Evolutionary conservation across 1,140 invertebrate species (phyloP).

Genomic region (Battus philenor): DNA sequence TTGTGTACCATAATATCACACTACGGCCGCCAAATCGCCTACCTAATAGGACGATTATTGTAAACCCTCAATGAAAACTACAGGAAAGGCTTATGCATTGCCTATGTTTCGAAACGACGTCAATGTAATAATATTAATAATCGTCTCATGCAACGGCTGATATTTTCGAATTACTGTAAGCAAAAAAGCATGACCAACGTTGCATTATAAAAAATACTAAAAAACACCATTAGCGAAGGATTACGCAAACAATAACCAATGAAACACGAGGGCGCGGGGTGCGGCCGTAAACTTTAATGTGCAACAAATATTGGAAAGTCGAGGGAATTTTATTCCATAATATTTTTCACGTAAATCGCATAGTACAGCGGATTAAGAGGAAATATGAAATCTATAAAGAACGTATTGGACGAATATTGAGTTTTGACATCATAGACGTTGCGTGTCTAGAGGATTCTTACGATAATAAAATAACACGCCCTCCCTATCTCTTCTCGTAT

Average conservation of each 20-base stretch:
- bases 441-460: conserved; percentile 44
- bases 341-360: conserved; percentile 47
- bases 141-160: no score
- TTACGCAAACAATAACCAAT: conserved; percentile 35
- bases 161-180: no score
- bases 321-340: conserved; percentile 44
- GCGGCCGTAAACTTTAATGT: conserved; percentile 42
- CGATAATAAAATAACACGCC: conserved; percentile 54
- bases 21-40: no score
- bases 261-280: conserved; percentile 26
- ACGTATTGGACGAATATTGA: conserved; percentile 59
- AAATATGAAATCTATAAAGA: conserved; percentile 60
- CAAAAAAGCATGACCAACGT: conserved; percentile 12
- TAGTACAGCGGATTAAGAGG: conserved; percentile 37
- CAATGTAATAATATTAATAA: no score
- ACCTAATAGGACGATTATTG: no score
- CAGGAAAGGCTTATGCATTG: no score
- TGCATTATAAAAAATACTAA: conserved; percentile 7
- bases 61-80: no score
- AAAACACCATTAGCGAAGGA: conserved; percentile 17
- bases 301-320: conserved; percentile 47
- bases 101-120: no score
- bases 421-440: conserved; percentile 60
- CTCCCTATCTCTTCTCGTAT: conserved; percentile 26
- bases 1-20: no score